Evolutionary conservation across 2,888 invertebrate genomes (phyloP).

Genomic region (Rotaria socialis): DNA sequence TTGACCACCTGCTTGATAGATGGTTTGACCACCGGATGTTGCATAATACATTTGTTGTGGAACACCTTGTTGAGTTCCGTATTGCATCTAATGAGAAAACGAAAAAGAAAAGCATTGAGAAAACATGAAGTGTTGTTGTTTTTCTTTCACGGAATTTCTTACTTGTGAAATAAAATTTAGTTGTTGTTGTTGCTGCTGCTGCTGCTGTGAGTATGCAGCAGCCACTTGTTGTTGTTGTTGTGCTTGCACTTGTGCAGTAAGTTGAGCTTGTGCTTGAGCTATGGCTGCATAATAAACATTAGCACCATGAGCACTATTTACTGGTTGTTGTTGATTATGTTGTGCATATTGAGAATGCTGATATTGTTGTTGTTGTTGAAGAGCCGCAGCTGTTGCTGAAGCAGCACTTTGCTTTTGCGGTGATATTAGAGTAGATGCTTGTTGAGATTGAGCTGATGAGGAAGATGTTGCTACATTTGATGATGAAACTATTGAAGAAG

Average conservation of each 20-base stretch:
- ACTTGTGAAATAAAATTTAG: neutral
- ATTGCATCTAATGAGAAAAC: neutral
- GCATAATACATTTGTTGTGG: slow-evolving; percentile 33
- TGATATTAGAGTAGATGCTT: neutral
- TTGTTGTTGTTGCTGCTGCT: slow-evolving; percentile 18
- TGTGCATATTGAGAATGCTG: neutral
- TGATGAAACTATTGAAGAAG: neutral
- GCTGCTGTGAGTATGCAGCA: neutral
- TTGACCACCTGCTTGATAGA: slow-evolving; percentile 10
- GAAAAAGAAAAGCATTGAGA: neutral
- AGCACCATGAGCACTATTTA: neutral
- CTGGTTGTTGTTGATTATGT: neutral
- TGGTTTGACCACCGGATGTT: slow-evolving; percentile 14
- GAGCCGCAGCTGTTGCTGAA: slow-evolving; percentile 13
- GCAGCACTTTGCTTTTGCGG: slow-evolving; percentile 23
- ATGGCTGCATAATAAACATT: neutral
- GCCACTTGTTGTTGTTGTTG: neutral
- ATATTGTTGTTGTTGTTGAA: slow-evolving; percentile 16
- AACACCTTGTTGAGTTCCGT: slow-evolving; percentile 1
- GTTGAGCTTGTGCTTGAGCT: neutral
- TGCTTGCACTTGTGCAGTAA: neutral
- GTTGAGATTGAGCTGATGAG: neutral
- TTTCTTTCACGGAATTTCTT: neutral
- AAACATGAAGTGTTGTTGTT: neutral
- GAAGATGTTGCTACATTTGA: neutral